phyloP scores from a whole-genome alignment of 2,888 invertebrate species.

The Chymomyza procnemis region DNA sequence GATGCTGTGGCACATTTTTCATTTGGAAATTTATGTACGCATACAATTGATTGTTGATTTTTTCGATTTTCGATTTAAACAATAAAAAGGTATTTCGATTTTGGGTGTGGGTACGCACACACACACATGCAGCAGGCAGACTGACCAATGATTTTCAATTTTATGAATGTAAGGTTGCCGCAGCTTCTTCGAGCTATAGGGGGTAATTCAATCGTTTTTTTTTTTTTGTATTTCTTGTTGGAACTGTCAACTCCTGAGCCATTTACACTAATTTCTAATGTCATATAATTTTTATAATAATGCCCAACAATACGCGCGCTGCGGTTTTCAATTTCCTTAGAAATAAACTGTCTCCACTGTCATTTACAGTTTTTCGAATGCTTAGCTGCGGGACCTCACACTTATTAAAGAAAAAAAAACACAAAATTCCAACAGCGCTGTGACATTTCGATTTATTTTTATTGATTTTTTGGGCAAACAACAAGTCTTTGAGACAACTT shows the following conservation, averaged over 20 bases:
- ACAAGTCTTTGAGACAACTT: neutral
- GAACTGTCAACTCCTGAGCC: neutral
- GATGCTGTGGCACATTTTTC: constrained; percentile 54
- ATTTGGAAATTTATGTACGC: constrained; percentile 63
- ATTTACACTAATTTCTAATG: constrained; percentile 6
- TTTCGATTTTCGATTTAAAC: constrained; percentile 13
- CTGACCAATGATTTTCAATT: constrained; percentile 1
- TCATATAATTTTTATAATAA: neutral
- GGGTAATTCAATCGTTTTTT: constrained; percentile 55
- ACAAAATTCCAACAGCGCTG: constrained; percentile 28
- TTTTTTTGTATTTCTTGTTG: neutral
- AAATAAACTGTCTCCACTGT: constrained; percentile 56
- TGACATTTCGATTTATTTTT: constrained; percentile 75
- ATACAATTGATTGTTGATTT: constrained; percentile 61
- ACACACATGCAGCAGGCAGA: neutral
- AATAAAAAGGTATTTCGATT: neutral
- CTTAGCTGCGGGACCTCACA: constrained; percentile 66
- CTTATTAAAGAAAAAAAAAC: constrained; percentile 45
- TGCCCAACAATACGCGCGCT: neutral
- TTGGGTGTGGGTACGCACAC: neutral
- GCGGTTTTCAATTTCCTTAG: neutral
- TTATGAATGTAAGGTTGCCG: neutral
- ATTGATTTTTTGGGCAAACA: constrained; percentile 49
- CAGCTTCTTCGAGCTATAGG: neutral
- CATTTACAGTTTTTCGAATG: constrained; percentile 67